Evolutionary conservation across 2,888 invertebrate species (phyloP), one percentile per base, ranked within the genome.

Genomic region (Pantelozetes paolii): DNA sequence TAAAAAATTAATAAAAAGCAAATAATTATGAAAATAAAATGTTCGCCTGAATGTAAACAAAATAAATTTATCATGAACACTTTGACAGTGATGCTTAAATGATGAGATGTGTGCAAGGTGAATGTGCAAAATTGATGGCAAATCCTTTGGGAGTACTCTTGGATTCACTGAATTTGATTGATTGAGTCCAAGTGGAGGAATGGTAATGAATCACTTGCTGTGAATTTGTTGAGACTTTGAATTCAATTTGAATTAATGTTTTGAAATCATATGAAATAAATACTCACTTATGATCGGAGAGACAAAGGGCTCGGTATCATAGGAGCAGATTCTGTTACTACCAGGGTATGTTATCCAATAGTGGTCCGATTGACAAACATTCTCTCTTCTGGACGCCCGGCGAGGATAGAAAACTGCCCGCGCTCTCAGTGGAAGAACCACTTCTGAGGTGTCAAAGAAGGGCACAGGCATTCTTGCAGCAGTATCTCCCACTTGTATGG

Each of bases 301-400:
- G 13, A 6, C 30, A 9, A 67, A 20, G 8, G 67, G 36, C 18
- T 67, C 67, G 32, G 23, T 30, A 42, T 67, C 67, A 40, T 67
- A 20, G 5, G 67, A 23, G 20, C 67, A 67, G 42, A 67, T 67
- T n/a, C 67, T 18, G 15, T 67, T 42, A 30, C n/a, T 30, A 3
- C 67, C 67, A 3, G 67, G 67, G 11, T 42, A 67, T 40, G 67
- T 67, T 26, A 67, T 67, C 67, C 67, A 67, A 20, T 67, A 67
- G n/a, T 42, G 40, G 32, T 36, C 67, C 6, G 26, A 28, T 2
- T 5, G 30, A 15, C 67, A 67, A 30, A 42, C 28, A 30, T 23
- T 42, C 3, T 26, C 23, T 6, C 26, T 5, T 26, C 23, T 11
- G 15, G 57, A 26, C 28, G 3, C 5, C 3, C 13, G 23, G 3